Evolutionary conservation across 1,140 invertebrate species (phyloP).

Genomic region (Macrobrachium rosenbergii): DNA sequence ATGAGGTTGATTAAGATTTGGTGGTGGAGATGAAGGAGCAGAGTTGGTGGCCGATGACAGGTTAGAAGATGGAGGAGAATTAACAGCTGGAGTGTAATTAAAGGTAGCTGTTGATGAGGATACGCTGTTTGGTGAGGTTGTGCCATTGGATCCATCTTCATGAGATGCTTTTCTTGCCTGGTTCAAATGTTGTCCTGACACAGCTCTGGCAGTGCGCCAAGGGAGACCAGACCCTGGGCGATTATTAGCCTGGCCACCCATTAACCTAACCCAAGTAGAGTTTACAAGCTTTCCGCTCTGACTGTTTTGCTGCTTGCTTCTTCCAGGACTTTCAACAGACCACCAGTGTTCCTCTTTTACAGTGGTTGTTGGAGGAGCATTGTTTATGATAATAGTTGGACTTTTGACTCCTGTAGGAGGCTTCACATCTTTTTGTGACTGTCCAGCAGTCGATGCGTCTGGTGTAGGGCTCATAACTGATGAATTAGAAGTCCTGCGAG

Average conservation of each 20-base stretch:
- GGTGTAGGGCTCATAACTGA: constrained; percentile 42
- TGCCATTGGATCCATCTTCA: constrained; percentile 28
- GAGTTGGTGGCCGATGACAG: constrained; percentile 58
- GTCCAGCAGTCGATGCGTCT: constrained; percentile 4
- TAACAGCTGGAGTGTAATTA: constrained; percentile 59
- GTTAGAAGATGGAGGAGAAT: constrained; percentile 56
- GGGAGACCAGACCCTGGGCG: constrained; percentile 43
- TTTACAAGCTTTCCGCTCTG: constrained; percentile 53
- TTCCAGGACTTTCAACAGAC: constrained; percentile 34
- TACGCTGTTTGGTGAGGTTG: constrained; percentile 30
- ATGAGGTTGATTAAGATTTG: constrained; percentile 18
- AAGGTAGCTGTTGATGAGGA: constrained; percentile 55
- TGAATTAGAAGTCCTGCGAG: constrained; percentile 21
- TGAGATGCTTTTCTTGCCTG: constrained; percentile 43
- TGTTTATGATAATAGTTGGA: constrained; percentile 29
- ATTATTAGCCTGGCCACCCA: constrained; percentile 47
- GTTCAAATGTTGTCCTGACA: constrained; percentile 53
- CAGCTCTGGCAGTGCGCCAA: constrained; percentile 60
- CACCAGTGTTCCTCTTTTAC: constrained; percentile 62
- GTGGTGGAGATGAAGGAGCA: constrained; percentile 44
- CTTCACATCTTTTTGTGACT: constrained; percentile 21
- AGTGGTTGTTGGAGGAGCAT: not conserved
- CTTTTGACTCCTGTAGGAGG: constrained; percentile 53
- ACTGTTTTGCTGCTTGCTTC: not conserved
- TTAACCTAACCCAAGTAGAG: constrained; percentile 62